Evolutionary conservation across 2,888 invertebrate genomes (phyloP).

Genomic region (Lepidochrysops patricia): DNA sequence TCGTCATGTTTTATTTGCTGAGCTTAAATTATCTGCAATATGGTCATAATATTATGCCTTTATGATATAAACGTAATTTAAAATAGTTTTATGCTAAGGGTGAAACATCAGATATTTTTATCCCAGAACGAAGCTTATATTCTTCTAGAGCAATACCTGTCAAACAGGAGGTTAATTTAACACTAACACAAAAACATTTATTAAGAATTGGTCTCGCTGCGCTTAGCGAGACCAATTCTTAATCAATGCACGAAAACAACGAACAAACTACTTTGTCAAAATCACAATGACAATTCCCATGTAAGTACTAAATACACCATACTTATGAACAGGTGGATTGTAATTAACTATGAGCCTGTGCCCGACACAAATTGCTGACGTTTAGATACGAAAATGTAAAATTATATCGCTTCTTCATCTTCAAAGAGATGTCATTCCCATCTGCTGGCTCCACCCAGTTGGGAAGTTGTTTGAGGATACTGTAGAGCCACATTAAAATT

Average conservation of each 20-base stretch:
- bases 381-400: slow-evolving; percentile 65
- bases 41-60: too few species aligned
- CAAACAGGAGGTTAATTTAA: too few species aligned
- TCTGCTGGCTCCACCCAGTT: slow-evolving; percentile 58
- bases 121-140: too few species aligned
- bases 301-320: not conserved
- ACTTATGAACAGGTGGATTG: not conserved
- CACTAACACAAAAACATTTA: too few species aligned
- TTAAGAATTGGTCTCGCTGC: too few species aligned
- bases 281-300: not conserved
- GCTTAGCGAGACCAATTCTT: too few species aligned
- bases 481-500: slow-evolving; percentile 43
- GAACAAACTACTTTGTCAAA: not conserved
- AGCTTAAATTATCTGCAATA: not conserved
- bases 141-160: too few species aligned
- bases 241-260: not conserved
- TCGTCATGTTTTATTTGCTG: not conserved
- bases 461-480: slow-evolving; percentile 63
- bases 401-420: slow-evolving; percentile 71
- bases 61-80: too few species aligned
- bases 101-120: too few species aligned
- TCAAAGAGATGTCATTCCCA: slow-evolving; percentile 72
- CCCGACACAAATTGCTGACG: slow-evolving; percentile 32
- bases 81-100: too few species aligned
- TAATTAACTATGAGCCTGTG: not conserved